Base-by-base conservation (phyloP, 1,140 invertebrate genomes). In the Lucilia cuprina region DNA sequence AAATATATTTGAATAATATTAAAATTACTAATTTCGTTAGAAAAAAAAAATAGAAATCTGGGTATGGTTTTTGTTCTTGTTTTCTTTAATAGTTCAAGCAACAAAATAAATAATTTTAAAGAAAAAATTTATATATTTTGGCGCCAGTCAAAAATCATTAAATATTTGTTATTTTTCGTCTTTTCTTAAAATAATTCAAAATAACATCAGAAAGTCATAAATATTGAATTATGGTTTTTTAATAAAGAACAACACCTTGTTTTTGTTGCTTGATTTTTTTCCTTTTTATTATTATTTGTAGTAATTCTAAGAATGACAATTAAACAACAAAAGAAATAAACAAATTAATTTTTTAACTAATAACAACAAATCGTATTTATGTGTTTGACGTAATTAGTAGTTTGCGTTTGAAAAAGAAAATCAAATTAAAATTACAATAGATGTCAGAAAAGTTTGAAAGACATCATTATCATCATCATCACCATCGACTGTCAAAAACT, bases 101-200 rank as follows among this genome's bases (percentile, higher is more conserved):
- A 17, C 13, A 77, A 60, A 77, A 77, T 77, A 77, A 14, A n/a
- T 60, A 60, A 60, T n/a, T 30, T 30, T 2, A 60, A 60, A 60
- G n/a, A 60, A 78, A n/a, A n/a, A n/a, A n/a, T n/a, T n/a, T 47
- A 50, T 30, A 30, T 30, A 80, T 49, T 50, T 80, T 80, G 77
- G 77, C 77, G 77, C 77, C 77, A 80, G 77, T 50, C 77, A 49
- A 80, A 80, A 80, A 80, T 80, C 41, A 80, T 80, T 80, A 80
- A 50, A 49, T 21, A 13, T 21, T 80, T 80, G 9, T 25, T 25
- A 25, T n/a, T 49, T 19, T 70, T 70, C 19, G 10, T 70, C n/a
- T 60, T 14, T 60, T 60, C n/a, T 60, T 7, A 60, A 55, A 55
- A 55, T n/a, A 55, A 55, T n/a, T 3, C 5, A 60, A 1, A 70